A percentile compares a stretch with the other conserved stretches of the same genome.
phyloP scores from a whole-genome alignment of 2,113 vertebrate species.

The Apeltes quadracus region DNA sequence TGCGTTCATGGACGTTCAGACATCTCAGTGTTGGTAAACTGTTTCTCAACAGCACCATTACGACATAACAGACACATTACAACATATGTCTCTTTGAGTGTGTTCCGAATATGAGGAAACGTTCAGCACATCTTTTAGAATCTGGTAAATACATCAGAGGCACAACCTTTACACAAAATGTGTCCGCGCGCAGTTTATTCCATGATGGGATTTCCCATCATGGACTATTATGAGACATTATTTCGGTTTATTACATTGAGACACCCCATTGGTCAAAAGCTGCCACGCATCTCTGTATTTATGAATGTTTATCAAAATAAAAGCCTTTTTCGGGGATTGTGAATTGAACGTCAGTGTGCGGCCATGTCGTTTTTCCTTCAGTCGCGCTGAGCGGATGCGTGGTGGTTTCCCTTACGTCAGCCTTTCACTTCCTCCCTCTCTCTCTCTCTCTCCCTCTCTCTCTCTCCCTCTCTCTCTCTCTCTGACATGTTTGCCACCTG shows the following conservation, averaged over 20 bases:
- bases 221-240: no score
- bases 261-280: no score
- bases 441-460: neutral
- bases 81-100: no score
- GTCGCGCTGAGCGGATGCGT: slow-evolving; percentile 47
- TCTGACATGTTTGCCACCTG: slow-evolving; percentile 24
- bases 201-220: no score
- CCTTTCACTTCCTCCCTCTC: slow-evolving; percentile 56
- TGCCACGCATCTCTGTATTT: no score
- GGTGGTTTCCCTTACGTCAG: slow-evolving; percentile 65
- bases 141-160: neutral
- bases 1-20: neutral
- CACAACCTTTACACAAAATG: no score
- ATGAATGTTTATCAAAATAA: no score
- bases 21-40: neutral
- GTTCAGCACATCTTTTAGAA: neutral
- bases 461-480: neutral
- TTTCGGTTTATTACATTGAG: no score
- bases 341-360: neutral
- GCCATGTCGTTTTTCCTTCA: slow-evolving; percentile 25
- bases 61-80: no score
- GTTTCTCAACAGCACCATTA: no score
- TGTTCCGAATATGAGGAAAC: neutral
- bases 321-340: no score
- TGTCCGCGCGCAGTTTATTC: no score